Conservation (phyloP, 2,113 vertebrate species). For the Blennius ocellaris region DNA sequence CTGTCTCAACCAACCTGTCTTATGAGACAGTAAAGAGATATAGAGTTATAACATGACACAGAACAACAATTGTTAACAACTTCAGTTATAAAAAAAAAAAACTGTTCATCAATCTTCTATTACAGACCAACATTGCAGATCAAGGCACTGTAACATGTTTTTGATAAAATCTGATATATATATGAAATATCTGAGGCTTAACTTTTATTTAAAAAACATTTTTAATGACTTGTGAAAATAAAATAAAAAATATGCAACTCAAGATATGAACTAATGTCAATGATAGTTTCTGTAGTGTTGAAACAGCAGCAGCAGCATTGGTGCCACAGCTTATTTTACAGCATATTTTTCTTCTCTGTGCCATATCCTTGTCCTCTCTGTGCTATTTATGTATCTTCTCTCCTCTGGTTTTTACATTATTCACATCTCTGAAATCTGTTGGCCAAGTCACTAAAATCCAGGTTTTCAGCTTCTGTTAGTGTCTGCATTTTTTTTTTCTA, state of each 20-base stretch:
- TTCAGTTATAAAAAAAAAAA: no score
- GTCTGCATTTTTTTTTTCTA: slow-evolving; percentile 45
- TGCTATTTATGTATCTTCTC: slow-evolving; percentile 44
- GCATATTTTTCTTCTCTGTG: slow-evolving; percentile 9
- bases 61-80: no score
- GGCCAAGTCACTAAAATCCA: slow-evolving; percentile 17
- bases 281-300: background rate
- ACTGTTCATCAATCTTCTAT: no score
- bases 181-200: no score
- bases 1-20: no score
- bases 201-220: no score
- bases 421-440: slow-evolving; percentile 57
- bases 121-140: no score
- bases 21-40: no score
- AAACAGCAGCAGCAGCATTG: background rate
- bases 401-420: slow-evolving; percentile 66
- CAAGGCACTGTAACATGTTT: no score
- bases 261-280: background rate
- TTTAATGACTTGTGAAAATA: background rate
- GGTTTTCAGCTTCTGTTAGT: slow-evolving; percentile 56
- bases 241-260: background rate
- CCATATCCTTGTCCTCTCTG: slow-evolving; percentile 32
- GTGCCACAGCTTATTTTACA: background rate
- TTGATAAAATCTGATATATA: no score
- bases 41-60: no score